Percentiles rank a stretch among this genome's conserved stretches.
These are phyloP conservation scores for Hofmannophila pseudospretella DNA, from an alignment of 2,888 invertebrate species.

Conservation along the genomic window DNA sequence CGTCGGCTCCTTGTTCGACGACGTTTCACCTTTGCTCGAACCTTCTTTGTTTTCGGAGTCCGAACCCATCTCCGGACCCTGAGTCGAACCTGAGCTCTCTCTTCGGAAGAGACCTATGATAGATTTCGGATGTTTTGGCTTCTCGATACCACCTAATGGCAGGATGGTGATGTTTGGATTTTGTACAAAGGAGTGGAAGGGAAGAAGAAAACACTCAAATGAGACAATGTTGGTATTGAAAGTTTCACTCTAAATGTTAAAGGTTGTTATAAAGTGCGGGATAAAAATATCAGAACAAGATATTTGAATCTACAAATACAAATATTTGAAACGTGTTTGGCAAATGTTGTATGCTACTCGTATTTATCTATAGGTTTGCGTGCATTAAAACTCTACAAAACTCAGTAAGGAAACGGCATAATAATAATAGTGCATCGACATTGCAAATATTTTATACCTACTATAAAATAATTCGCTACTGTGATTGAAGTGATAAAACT, in stretches of 20 bases:
- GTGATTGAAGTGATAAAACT: too few relatives aligned
- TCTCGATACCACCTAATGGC: constrained; percentile 87
- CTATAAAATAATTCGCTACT: too few relatives aligned
- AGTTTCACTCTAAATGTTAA: constrained; percentile 22
- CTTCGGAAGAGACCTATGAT: constrained; percentile 93
- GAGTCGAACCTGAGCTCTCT: constrained; percentile 87
- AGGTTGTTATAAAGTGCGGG: constrained; percentile 16
- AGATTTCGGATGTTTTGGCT: constrained; percentile 90
- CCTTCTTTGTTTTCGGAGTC: constrained; percentile 76
- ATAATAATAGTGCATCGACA: too few relatives aligned
- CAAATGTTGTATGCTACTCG: too few relatives aligned
- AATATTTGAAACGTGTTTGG: too few relatives aligned
- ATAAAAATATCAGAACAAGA: constrained; percentile 3
- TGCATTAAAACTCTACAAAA: too few relatives aligned
- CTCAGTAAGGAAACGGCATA: too few relatives aligned
- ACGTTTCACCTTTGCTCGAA: constrained; percentile 56
- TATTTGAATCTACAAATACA: background rate
- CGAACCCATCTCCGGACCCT: constrained; percentile 74
- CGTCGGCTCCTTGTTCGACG: constrained; percentile 55
- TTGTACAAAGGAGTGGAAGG: constrained; percentile 34
- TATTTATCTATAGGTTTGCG: too few relatives aligned
- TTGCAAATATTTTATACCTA: too few relatives aligned
- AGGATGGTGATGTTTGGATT: constrained; percentile 25
- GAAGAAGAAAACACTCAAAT: constrained; percentile 46
- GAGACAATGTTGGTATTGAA: constrained; percentile 34